Evolutionary conservation across 1,140 invertebrate genomes (phyloP), one percentile per base, ranked within the genome.

Genomic region (Drosophila paulistorum): DNA sequence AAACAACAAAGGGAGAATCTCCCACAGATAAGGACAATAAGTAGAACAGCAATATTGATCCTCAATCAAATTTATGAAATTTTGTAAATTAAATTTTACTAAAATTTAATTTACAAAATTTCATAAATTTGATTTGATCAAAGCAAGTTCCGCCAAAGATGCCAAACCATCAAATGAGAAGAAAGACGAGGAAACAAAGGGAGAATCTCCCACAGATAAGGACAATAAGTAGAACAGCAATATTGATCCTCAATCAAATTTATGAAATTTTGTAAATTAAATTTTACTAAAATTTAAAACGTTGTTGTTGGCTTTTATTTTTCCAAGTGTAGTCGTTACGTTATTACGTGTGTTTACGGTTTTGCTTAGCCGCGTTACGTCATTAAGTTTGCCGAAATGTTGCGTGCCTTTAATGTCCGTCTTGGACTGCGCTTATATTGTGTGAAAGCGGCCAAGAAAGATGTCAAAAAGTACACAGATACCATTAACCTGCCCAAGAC

Each of bases 401-500:
- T 91, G 65, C 74, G 79, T 51, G 13, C 74, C 17, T 26, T 86
- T 3, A 17, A 65, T 55, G 58, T 62, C 67, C 58, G 66, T 13
- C 7, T 74, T 55, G 77, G 58, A 42, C 61, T 14, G 5, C 84
- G 90, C 9, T 61, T 68, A 60, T 91, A 90, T 66, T 91, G 79
- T 64, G 77, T 90, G 69, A 91, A 91, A 81, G 60, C 83, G 0
- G 79, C 60, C 0, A 75, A 81, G 26, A 90, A 91, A 59, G 75
- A 89, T 68, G 79, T 70, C 0, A 81, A 80, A 2, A 92, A 90
- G 20, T 94, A 94, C 81, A 94, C 94, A 55, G 91, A 93, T 61
- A 94, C 93, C 57, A 93, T 94, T 71, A 92, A 94, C 42, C 92
- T 93, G 23, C 93, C 93, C 26, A 93, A 93, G 87, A 94, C 94